Evolutionary conservation across 2,888 invertebrate genomes (phyloP).

Genomic region (Polymixis lichenea): DNA sequence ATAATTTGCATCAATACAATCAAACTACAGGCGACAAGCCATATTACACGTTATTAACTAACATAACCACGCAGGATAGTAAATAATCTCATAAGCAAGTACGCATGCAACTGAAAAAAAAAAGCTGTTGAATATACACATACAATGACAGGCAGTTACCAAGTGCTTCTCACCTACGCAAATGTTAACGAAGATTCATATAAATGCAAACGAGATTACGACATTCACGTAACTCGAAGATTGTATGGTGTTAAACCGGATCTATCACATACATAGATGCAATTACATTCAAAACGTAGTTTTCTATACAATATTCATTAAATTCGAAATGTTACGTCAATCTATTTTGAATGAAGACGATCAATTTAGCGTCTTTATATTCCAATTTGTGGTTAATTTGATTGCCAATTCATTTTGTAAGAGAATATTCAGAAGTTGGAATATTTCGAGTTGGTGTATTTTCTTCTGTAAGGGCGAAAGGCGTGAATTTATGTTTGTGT

Average conservation of each 20-base stretch:
- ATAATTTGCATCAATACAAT: constrained; percentile 30
- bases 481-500: too few species aligned
- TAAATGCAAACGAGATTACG: constrained; percentile 74
- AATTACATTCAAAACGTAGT: constrained; percentile 37
- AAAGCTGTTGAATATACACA: constrained; percentile 37
- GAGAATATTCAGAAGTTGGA: constrained; percentile 8
- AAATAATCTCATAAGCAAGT: constrained; percentile 37
- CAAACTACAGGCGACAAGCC: constrained; percentile 12
- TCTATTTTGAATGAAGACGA: constrained; percentile 22
- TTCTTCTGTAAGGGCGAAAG: too few species aligned
- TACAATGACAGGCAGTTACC: constrained; percentile 52
- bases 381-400: constrained; percentile 29
- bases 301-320: constrained; percentile 46
- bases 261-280: constrained; percentile 67
- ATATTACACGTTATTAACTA: constrained; percentile 27
- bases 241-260: constrained; percentile 65
- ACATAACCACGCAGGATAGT: constrained; percentile 7
- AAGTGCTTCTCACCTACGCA: constrained; percentile 68
- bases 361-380: constrained; percentile 34
- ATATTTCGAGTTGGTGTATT: not conserved
- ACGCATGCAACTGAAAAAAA: constrained; percentile 16
- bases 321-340: constrained; percentile 31
- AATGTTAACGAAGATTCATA: constrained; percentile 69
- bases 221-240: constrained; percentile 59
- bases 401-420: constrained; percentile 23